phyloP scores from a whole-genome alignment of 2,888 invertebrate genomes.

The Andrena camellia region DNA sequence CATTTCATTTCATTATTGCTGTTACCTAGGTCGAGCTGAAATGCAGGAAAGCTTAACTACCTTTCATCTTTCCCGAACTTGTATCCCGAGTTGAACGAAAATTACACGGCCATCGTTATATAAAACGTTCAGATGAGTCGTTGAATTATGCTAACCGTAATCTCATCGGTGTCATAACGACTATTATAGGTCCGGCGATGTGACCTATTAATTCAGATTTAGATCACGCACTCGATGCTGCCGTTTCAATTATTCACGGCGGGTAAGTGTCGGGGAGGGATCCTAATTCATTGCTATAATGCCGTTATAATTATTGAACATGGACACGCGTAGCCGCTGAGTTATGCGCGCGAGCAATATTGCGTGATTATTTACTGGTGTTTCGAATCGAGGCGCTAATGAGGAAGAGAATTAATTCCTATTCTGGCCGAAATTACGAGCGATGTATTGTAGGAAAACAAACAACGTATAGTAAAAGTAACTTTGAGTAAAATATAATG shows the following conservation, averaged over 20 bases:
- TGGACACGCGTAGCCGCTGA: slow-evolving; percentile 24
- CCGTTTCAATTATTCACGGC: slow-evolving; percentile 73
- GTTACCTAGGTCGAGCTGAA: no score
- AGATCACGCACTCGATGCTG: slow-evolving; percentile 68
- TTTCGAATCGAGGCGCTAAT: slow-evolving; percentile 46
- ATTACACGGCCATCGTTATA: no score
- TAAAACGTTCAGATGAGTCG: slow-evolving; percentile 38
- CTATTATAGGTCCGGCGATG: slow-evolving; percentile 66
- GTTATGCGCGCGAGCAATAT: slow-evolving; percentile 30
- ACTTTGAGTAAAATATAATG: no score
- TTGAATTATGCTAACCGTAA: slow-evolving; percentile 26
- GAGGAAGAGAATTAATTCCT: slow-evolving; percentile 42
- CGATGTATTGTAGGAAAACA: neutral
- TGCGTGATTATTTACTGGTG: slow-evolving; percentile 45
- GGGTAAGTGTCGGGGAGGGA: slow-evolving; percentile 54
- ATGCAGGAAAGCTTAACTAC: no score
- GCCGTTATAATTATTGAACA: slow-evolving; percentile 56
- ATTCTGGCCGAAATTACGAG: neutral
- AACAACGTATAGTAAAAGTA: neutral
- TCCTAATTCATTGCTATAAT: slow-evolving; percentile 69
- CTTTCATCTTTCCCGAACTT: no score
- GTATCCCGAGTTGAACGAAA: no score
- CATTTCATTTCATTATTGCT: no score
- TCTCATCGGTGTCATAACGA: slow-evolving; percentile 58
- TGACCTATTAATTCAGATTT: slow-evolving; percentile 74